Conservation (phyloP, 2,113 vertebrate species). For the Haemorhous mexicanus region DNA sequence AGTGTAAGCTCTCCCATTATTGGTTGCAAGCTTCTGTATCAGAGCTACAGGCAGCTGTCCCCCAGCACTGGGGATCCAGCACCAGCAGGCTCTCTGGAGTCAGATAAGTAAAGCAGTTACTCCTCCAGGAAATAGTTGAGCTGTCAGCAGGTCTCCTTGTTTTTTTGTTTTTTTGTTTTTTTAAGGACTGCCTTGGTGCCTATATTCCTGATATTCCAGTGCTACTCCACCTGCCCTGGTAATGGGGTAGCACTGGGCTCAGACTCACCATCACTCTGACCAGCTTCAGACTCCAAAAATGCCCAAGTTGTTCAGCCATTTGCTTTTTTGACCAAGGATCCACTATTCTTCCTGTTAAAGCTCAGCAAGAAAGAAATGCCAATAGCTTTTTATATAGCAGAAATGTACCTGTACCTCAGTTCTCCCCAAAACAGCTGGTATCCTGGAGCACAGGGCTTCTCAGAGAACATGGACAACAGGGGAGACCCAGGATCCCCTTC, state of each 20-base stretch:
- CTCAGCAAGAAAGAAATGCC: neutral
- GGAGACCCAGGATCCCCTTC: neutral
- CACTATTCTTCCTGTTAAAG: neutral
- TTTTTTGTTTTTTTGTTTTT: neutral
- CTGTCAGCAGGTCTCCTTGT: neutral
- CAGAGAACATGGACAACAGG: rapidly evolving
- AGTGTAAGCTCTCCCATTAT: neutral
- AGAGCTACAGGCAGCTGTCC: neutral
- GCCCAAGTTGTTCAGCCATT: rapidly evolving
- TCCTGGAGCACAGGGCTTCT: neutral
- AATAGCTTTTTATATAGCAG: neutral
- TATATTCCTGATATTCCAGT: neutral
- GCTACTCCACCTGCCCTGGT: neutral
- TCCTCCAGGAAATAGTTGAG: neutral
- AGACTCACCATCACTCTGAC: neutral
- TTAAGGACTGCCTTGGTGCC: neutral
- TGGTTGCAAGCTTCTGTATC: neutral
- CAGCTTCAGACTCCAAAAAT: neutral
- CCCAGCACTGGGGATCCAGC: neutral
- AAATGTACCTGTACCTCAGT: neutral
- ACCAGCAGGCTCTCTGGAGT: neutral
- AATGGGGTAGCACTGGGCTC: neutral
- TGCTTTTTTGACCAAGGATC: neutral
- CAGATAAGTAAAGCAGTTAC: neutral
- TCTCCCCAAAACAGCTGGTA: neutral